phyloP scores from a whole-genome alignment of 2,888 invertebrate genomes.

The Drosophila tanythrix region DNA sequence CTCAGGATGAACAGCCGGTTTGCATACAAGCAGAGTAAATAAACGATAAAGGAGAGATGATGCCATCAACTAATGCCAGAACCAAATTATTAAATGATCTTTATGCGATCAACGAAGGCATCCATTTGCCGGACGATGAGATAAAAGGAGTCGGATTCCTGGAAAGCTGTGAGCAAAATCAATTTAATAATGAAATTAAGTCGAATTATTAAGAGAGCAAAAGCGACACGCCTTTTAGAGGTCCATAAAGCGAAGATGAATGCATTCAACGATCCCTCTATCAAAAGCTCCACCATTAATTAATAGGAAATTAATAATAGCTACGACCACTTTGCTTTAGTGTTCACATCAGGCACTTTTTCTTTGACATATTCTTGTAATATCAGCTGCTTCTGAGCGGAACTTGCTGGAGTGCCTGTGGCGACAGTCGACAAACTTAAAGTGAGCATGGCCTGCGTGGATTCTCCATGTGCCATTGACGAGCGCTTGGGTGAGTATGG shows the following conservation, averaged over 20 bases:
- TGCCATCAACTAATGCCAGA: background rate
- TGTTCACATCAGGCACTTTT: background rate
- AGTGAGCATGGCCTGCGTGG: background rate
- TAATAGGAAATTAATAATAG: background rate
- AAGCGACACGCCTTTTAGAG: background rate
- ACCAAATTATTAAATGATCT: background rate
- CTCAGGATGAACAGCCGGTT: background rate
- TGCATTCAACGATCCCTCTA: background rate
- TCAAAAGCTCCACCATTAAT: background rate
- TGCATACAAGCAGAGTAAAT: background rate
- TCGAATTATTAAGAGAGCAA: background rate
- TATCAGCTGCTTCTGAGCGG: too few species aligned
- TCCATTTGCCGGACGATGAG: too few species aligned
- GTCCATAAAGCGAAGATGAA: too few species aligned
- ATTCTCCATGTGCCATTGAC: background rate
- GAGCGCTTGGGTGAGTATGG: background rate
- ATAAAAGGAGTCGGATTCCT: too few species aligned
- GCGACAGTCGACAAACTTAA: background rate
- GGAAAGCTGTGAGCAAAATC: too few species aligned
- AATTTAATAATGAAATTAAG: background rate
- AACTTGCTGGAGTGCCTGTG: background rate
- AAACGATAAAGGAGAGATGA: too few species aligned
- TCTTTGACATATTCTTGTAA: background rate
- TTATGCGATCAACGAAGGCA: too few species aligned
- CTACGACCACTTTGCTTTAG: background rate